Evolutionary conservation across 92 coral and sea anemone genomes (phyloP).

Genomic region (Galaxea fascicularis): DNA sequence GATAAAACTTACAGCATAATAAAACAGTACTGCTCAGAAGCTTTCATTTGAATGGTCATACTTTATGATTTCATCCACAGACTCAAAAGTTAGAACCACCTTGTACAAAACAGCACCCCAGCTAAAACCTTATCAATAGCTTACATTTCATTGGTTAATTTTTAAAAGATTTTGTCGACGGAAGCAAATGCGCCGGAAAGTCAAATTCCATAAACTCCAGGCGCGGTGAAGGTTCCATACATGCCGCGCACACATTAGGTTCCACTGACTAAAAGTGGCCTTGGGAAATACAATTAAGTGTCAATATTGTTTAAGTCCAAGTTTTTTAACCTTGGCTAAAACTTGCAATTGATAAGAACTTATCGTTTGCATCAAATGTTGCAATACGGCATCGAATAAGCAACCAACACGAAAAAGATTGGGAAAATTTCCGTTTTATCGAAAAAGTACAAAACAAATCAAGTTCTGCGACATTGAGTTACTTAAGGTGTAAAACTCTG

Average conservation of each 20-base stretch:
- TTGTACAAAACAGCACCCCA: neutral
- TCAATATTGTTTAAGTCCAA: neutral
- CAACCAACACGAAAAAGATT: neutral
- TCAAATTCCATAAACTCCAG: too few relatives aligned
- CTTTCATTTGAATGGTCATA: neutral
- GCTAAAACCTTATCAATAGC: too few relatives aligned
- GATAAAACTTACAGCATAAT: neutral
- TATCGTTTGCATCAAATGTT: neutral
- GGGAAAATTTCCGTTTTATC: neutral
- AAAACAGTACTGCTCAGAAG: neutral
- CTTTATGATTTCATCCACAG: neutral
- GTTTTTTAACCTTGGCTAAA: neutral
- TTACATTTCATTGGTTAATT: too few relatives aligned
- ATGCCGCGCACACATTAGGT: neutral
- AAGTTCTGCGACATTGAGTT: neutral
- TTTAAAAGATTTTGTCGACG: too few relatives aligned
- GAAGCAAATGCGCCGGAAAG: too few relatives aligned
- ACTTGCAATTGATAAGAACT: neutral
- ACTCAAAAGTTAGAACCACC: neutral
- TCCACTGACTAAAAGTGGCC: neutral
- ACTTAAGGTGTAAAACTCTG: neutral
- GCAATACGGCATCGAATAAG: neutral
- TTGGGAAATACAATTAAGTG: neutral
- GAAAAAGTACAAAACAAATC: neutral
- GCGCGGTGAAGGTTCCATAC: neutral